These are phyloP conservation scores for Cairina moschata DNA, from an alignment of 2,113 vertebrate genomes.

Conservation along the genomic window DNA sequence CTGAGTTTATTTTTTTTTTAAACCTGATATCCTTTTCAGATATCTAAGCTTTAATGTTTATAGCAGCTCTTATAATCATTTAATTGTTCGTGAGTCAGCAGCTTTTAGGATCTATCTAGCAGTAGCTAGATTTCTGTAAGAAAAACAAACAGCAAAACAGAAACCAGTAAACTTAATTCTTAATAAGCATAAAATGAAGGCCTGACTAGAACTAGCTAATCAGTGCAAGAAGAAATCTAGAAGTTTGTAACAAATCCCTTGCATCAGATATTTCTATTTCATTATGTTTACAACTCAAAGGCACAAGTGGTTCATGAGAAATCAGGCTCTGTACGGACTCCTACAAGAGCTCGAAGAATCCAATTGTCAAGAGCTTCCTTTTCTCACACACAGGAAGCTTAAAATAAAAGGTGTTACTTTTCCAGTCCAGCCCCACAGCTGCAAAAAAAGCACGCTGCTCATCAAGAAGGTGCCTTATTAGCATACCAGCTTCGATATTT, in stretches of 20 bases:
- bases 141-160: neutral
- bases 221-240: neutral
- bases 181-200: neutral
- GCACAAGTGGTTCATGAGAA: neutral
- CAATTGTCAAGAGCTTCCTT: slow-evolving; percentile 32
- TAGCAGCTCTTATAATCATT: neutral
- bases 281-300: neutral
- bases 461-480: slow-evolving; percentile 24
- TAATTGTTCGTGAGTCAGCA: slow-evolving; percentile 29
- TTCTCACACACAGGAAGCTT: neutral
- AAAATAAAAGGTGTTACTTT: slow-evolving; percentile 42
- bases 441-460: neutral
- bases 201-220: neutral
- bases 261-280: neutral
- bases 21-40: neutral
- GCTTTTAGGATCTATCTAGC: neutral
- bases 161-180: neutral
- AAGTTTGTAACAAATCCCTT: neutral
- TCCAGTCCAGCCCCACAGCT: slow-evolving; percentile 31
- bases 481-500: slow-evolving; percentile 1
- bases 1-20: neutral
- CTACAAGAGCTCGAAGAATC: neutral
- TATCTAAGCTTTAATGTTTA: neutral
- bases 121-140: neutral
- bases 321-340: neutral